phyloP scores from a whole-genome alignment of 2,113 vertebrate genomes.

The Antechinus flavipes region DNA sequence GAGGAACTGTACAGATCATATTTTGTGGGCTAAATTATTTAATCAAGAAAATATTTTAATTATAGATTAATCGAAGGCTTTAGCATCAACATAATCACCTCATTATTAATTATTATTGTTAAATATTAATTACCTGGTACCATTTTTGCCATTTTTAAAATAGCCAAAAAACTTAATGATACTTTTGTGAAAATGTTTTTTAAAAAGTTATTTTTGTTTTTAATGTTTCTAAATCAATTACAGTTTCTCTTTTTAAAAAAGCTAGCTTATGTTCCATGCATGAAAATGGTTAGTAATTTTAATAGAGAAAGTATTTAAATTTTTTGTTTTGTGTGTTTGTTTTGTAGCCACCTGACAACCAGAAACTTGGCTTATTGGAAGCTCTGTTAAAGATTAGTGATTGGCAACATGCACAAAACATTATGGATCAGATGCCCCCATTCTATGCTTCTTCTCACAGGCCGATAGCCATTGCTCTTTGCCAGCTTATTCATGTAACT shows the following conservation, averaged over 20 bases:
- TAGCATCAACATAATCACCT: not conserved
- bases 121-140: not conserved
- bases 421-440: slow-evolving; percentile 99
- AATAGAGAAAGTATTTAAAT: slow-evolving; percentile 37
- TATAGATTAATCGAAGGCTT: not conserved
- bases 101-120: no score
- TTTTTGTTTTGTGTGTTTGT: slow-evolving; percentile 35
- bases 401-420: slow-evolving; percentile 97
- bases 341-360: slow-evolving; percentile 95
- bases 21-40: not conserved
- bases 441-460: slow-evolving; percentile 97
- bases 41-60: not conserved
- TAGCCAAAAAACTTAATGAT: slow-evolving; percentile 48
- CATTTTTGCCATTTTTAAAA: not conserved
- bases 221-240: not conserved
- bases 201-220: not conserved
- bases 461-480: slow-evolving; percentile 95
- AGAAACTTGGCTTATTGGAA: slow-evolving; percentile 97
- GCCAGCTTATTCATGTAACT: slow-evolving; percentile 96
- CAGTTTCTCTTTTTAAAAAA: not conserved
- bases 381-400: slow-evolving; percentile 96
- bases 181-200: slow-evolving; percentile 36
- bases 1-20: not conserved
- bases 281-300: slow-evolving; percentile 38
- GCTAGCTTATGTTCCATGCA: not conserved